Evolutionary conservation across 2,797 vertebrate genomes (phyloP), one percentile per base, ranked within the genome.

Genomic region (Thripadectes ignobilis): DNA sequence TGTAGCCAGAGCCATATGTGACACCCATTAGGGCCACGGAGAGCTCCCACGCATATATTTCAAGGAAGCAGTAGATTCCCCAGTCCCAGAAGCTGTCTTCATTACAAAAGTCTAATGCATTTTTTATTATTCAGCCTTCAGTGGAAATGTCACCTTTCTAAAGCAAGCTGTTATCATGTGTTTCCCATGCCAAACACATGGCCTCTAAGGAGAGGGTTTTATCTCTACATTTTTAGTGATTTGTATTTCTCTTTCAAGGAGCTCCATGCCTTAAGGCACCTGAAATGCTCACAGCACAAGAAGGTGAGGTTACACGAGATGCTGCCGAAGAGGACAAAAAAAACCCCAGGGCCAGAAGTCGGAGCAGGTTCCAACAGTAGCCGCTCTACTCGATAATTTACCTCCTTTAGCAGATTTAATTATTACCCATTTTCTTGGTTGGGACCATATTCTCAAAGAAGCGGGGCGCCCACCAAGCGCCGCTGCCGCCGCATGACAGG

Each of bases 91-190:
- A 97, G 96, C 94, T 97, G 97, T 97, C 97, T 98, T 97, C 96
- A 76, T 96, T 97, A 97, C 97, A 84, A 92, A 97, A 97, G 95
- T 97, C 97, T 97, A 96, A 98, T 97, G 96, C 98, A 98, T 98
- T 98, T 97, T 97, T 96, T 98, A 97, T 94, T 98, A 98, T 98
- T 98, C 98, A 98, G 98, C 98, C 98, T 98, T 98, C 98, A 98
- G 98, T 97, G 98, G 98, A 99, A 99, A 99, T 99, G 99, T 99
- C 99, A 99, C 99, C 99, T 99, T 99, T 99, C 98, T 99, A 98
- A 98, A 98, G 98, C 99, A 99, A 99, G 98, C 99, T 99, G 99
- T 99, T 99, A 98, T 98, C 98, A 97, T 98, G 98, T 95, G 95
- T 97, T 98, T 98, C 98, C 98, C 85, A 98, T 99, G 99, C 99